Conservation (phyloP, 2,888 invertebrate genomes). For the Lycophotia porphyrea region DNA sequence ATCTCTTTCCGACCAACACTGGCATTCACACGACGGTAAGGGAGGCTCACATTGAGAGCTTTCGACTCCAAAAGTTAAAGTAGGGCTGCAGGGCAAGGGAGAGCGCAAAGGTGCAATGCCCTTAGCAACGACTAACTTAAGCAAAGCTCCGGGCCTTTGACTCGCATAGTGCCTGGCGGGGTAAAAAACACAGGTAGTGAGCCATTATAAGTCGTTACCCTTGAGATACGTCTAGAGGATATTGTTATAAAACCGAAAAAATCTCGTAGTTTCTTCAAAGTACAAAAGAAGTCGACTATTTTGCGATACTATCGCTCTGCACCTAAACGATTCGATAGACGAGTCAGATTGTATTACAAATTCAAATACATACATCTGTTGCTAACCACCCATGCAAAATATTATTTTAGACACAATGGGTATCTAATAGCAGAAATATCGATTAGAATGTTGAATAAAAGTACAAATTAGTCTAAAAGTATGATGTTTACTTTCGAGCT, state of each 20-base stretch:
- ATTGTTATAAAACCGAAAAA: conserved; percentile 68
- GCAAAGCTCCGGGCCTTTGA: conserved; percentile 86
- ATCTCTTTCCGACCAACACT: conserved; percentile 85
- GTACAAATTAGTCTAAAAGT: conserved; percentile 7
- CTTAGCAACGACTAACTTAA: conserved; percentile 84
- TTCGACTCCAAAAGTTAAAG: conserved; percentile 85
- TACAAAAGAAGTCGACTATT: conserved; percentile 53
- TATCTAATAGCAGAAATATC: conserved; percentile 24
- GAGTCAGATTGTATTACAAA: conserved; percentile 16
- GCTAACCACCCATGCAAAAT: conserved; percentile 11
- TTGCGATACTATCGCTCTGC: conserved; percentile 31
- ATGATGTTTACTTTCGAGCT: neutral
- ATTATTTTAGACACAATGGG: neutral
- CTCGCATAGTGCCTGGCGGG: conserved; percentile 80
- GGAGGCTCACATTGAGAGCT: conserved; percentile 80
- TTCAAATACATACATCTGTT: conserved; percentile 36
- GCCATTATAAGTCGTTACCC: conserved; percentile 86
- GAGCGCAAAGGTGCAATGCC: conserved; percentile 89
- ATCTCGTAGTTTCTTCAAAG: conserved; percentile 39
- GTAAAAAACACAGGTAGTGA: conserved; percentile 89
- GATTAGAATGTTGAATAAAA: conserved; percentile 25
- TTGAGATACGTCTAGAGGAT: conserved; percentile 87
- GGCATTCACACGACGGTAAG: conserved; percentile 77
- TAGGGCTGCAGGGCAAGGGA: conserved; percentile 90
- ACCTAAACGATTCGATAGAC: conserved; percentile 4